phyloP scores from a whole-genome alignment of 2,888 invertebrate species.

The Scelioninae gen. 1 region DNA sequence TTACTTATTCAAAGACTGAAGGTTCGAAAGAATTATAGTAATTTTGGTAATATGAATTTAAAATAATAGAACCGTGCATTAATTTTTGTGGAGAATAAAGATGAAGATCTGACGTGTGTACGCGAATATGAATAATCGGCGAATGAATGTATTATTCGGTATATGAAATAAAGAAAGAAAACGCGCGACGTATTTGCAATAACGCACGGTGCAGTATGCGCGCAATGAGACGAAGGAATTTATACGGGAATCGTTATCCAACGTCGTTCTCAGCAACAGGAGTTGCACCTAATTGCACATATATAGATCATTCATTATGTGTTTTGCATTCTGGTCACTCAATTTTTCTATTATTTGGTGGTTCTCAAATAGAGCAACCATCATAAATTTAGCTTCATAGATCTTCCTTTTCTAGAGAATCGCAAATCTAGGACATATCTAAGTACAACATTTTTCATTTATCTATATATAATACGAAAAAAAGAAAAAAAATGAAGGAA shows the following conservation, averaged over 20 bases:
- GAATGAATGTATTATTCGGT: conserved; percentile 63
- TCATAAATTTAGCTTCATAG: too few relatives aligned
- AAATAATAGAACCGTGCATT: background rate
- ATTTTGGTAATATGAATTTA: too few relatives aligned
- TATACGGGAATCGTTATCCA: conserved; percentile 71
- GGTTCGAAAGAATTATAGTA: too few relatives aligned
- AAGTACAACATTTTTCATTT: too few relatives aligned
- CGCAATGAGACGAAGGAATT: conserved; percentile 70
- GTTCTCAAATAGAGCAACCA: too few relatives aligned
- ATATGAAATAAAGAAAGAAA: conserved; percentile 67
- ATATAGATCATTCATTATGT: conserved; percentile 51
- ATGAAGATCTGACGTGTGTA: conserved; percentile 29
- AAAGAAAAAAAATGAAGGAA: too few relatives aligned
- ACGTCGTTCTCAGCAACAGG: conserved; percentile 68
- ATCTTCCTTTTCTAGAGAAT: too few relatives aligned
- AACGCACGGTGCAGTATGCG: conserved; percentile 67
- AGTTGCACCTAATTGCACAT: conserved; percentile 66
- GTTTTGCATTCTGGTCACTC: conserved; percentile 32
- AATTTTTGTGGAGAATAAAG: conserved; percentile 32
- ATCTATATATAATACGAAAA: too few relatives aligned
- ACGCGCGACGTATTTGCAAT: conserved; percentile 71
- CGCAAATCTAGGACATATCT: too few relatives aligned
- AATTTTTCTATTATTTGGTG: too few relatives aligned
- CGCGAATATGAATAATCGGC: conserved; percentile 57
- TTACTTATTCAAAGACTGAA: too few relatives aligned